A percentile compares a stretch with the other conserved stretches of the same genome.
phyloP scores from a whole-genome alignment of 2,113 vertebrate species.

The Cryptomyrus ogoouensis region DNA sequence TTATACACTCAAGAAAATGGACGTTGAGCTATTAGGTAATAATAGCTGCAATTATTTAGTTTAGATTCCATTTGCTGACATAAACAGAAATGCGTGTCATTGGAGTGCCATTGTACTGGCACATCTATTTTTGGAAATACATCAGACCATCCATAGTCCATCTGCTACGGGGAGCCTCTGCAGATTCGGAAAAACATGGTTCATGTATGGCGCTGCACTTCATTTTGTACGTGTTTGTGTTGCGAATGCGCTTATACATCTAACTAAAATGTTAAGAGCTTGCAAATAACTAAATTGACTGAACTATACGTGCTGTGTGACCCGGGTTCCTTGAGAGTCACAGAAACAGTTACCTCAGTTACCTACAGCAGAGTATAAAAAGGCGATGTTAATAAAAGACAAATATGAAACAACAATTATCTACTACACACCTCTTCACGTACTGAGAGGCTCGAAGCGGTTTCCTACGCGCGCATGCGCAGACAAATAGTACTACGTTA shows the following conservation, averaged over 20 bases:
- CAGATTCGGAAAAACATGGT: not conserved
- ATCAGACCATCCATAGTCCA: not conserved
- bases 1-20: not conserved
- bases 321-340: not conserved
- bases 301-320: not conserved
- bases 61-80: conserved; percentile 6
- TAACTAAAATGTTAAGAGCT: not conserved
- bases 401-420: too few relatives aligned
- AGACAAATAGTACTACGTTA: too few relatives aligned
- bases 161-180: not conserved
- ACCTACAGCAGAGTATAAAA: too few relatives aligned
- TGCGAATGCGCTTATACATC: not conserved
- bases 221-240: not conserved
- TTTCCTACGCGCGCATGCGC: too few relatives aligned
- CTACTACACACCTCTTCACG: too few relatives aligned
- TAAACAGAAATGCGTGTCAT: conserved; percentile 1
- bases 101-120: not conserved
- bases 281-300: not conserved
- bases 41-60: not conserved
- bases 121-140: conserved; percentile 6
- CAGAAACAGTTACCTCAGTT: not conserved
- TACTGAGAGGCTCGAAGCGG: too few relatives aligned
- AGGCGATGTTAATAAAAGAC: too few relatives aligned
- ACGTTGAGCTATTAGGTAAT: not conserved
- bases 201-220: not conserved